A percentile compares a stretch with the other conserved stretches of the same genome.
Evolutionary conservation across 2,888 invertebrate genomes (phyloP).

Genomic region (Galerucella calmariensis): DNA sequence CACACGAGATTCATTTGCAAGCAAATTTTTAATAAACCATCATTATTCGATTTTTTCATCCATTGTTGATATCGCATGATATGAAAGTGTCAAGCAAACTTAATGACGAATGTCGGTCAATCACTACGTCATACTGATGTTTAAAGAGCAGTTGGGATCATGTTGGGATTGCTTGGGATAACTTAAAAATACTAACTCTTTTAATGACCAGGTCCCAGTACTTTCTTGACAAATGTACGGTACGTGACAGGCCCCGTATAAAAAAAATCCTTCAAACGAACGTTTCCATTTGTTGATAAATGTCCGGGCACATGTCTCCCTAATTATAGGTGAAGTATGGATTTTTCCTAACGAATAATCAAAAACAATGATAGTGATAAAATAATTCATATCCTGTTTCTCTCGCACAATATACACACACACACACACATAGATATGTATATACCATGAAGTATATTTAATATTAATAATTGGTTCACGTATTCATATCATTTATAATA

Average conservation of each 20-base stretch:
- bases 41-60: too few species aligned
- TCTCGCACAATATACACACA: not conserved
- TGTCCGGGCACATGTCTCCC: slow-evolving; percentile 21
- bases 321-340: slow-evolving; percentile 37
- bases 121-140: too few species aligned
- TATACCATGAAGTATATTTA: slow-evolving; percentile 7
- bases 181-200: too few species aligned
- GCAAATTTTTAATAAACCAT: too few species aligned
- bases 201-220: too few species aligned
- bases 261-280: slow-evolving; percentile 28
- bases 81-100: too few species aligned
- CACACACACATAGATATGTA: not conserved
- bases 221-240: too few species aligned
- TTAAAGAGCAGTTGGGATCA: too few species aligned
- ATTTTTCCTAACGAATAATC: slow-evolving; percentile 35
- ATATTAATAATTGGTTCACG: slow-evolving; percentile 13
- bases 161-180: too few species aligned
- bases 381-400: slow-evolving; percentile 33
- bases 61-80: too few species aligned
- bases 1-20: too few species aligned
- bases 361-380: slow-evolving; percentile 37
- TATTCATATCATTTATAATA: slow-evolving; percentile 17
- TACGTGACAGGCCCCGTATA: slow-evolving; percentile 48
- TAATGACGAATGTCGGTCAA: too few species aligned
- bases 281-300: slow-evolving; percentile 11